These are phyloP conservation scores for Penelope pileata DNA, from an alignment of 2,113 vertebrate genomes.

Conservation along the genomic window DNA sequence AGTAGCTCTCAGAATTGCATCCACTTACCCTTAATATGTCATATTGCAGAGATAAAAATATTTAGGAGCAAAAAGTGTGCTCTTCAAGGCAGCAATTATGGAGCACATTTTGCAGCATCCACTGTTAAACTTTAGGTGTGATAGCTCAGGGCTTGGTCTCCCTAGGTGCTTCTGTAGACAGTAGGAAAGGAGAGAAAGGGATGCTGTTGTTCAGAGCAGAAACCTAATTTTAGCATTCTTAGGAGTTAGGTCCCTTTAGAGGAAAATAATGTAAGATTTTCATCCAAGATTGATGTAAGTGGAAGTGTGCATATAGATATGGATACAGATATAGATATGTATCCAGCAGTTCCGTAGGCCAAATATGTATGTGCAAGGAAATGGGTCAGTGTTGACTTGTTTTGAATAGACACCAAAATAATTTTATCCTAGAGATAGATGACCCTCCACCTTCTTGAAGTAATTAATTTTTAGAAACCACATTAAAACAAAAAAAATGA, in stretches of 20 bases:
- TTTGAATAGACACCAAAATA: not conserved
- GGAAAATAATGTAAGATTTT: not conserved
- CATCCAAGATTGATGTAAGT: not conserved
- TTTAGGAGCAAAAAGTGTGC: not conserved
- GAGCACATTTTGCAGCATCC: not conserved
- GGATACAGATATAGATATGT: too few species aligned
- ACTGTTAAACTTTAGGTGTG: not conserved
- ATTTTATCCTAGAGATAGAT: not conserved
- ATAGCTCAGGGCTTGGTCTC: not conserved
- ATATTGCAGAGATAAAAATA: not conserved
- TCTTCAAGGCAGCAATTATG: not conserved
- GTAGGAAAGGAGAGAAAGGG: not conserved
- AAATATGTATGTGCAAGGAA: not conserved
- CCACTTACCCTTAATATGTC: not conserved
- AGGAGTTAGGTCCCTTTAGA: not conserved
- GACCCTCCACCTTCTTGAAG: not conserved
- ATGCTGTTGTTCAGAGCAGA: not conserved
- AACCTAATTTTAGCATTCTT: not conserved
- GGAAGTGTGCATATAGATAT: not conserved
- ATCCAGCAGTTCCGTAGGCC: not conserved
- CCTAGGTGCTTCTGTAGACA: fast-evolving
- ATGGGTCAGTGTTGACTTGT: too few species aligned
- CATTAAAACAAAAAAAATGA: not conserved
- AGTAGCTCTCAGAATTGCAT: not conserved
- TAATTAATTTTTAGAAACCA: not conserved